Evolutionary conservation across 1,140 invertebrate species (phyloP).

Genomic region (Subanguina moxae): DNA sequence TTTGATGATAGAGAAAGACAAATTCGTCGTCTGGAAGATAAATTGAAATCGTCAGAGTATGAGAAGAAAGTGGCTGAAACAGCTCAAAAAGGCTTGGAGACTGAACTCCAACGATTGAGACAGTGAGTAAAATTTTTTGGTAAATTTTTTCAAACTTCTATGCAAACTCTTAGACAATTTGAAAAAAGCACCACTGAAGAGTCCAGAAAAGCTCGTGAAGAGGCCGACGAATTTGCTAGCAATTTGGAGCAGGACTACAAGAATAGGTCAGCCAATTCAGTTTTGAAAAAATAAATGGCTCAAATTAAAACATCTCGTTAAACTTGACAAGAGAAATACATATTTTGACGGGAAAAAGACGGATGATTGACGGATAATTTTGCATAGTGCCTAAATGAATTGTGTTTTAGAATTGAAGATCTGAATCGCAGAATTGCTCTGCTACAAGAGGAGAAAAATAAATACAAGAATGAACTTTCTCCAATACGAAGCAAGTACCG

Average conservation of each 20-base stretch:
- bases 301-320: background rate
- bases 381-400: too few species aligned
- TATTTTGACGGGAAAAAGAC: too few species aligned
- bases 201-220: conserved; percentile 48
- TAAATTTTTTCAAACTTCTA: background rate
- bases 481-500: conserved; percentile 51
- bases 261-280: conserved; percentile 35
- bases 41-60: conserved; percentile 42
- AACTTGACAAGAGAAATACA: too few species aligned
- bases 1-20: conserved; percentile 50
- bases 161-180: conserved; percentile 45
- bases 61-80: conserved; percentile 50
- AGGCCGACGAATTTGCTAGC: conserved; percentile 51
- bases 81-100: conserved; percentile 53
- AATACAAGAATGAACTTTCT: conserved; percentile 47
- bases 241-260: conserved; percentile 56
- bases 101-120: conserved; percentile 52
- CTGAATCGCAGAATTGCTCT: conserved; percentile 51
- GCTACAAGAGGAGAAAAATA: conserved; percentile 51
- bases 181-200: conserved; percentile 50
- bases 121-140: conserved; percentile 33
- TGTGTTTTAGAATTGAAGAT: conserved; percentile 50
- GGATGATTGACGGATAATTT: too few species aligned
- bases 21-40: conserved; percentile 54
- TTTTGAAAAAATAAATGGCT: background rate